These are phyloP conservation scores for Oriolus oriolus DNA, from an alignment of 2,113 vertebrate genomes.

Conservation along the genomic window DNA sequence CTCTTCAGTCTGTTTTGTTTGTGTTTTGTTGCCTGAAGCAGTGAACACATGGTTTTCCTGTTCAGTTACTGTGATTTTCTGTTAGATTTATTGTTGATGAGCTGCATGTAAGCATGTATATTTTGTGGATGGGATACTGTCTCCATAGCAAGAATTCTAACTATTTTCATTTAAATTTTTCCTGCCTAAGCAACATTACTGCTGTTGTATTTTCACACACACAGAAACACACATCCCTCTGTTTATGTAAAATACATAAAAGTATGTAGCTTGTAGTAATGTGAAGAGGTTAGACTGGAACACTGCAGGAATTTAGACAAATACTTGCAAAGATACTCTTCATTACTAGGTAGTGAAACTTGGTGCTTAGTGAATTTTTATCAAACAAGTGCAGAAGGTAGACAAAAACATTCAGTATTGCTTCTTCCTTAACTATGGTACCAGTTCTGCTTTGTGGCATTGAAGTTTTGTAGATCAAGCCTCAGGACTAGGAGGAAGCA, in stretches of 20 bases:
- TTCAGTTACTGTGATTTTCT: neutral
- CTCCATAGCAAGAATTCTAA: neutral
- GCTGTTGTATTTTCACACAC: neutral
- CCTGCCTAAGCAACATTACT: neutral
- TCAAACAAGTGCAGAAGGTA: neutral
- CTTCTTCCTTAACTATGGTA: neutral
- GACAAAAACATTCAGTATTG: neutral
- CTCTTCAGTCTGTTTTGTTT: neutral
- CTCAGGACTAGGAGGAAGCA: neutral
- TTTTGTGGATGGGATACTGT: neutral
- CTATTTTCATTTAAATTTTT: neutral
- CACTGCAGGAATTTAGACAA: neutral
- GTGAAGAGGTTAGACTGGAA: neutral
- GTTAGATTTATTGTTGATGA: neutral
- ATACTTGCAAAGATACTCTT: neutral
- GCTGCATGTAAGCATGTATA: neutral
- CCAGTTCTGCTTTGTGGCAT: neutral
- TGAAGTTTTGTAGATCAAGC: neutral
- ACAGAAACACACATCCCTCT: neutral
- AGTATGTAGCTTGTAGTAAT: neutral
- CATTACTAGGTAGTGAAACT: neutral
- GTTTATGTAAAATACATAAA: neutral
- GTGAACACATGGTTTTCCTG: neutral
- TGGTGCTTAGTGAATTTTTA: neutral
- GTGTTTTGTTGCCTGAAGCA: neutral